Base-by-base conservation (phyloP, 2,113 vertebrate genomes). In the Mixornis gularis region DNA sequence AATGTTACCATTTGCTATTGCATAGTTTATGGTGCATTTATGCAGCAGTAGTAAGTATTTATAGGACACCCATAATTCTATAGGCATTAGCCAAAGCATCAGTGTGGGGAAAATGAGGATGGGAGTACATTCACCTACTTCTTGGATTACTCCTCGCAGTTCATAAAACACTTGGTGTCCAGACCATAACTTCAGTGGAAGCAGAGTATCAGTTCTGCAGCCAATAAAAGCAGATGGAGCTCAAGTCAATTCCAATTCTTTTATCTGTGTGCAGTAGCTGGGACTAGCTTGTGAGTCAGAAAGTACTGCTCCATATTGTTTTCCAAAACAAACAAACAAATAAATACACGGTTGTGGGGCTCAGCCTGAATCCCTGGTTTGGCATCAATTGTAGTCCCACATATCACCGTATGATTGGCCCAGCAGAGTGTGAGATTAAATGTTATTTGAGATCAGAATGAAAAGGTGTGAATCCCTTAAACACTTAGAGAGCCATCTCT, bases 81-180 rank as follows among this genome's bases (percentile, higher is more conserved):
- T 20, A 62, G 76, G 38, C 34, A 13, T 44, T 64, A 79, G 18
- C 41, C 66, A 85, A 72, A 83, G 73, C 72, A 68, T 62, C 44
- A 41, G 34, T 32, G 49, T 53, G 43, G 36, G 34, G 66, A 29
- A 88, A 90, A 69, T 36, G 29, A 81, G 55, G 17, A 65, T 59
- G 55, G 43, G 29, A 76, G 22, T 82, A 46, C 2, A 0, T 63
- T 81, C 77, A 79, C 32, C 44, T 72, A 46, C 41, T 80, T 79
- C 44, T 93, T 79, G 32, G 41, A 69, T 92, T 91, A 72, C 46
- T 52, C 21, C 30, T 94, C 41, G 25, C 32, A 79, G 43, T 62
- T 87, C 79, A 72, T 83, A 88, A 93, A 95, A 85, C 19, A 59
- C 68, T 85, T 70, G 17, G 17, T 95, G 68, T 83, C 38, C 64